phyloP scores from a whole-genome alignment of 2,888 invertebrate species.

The Hololepta plana region DNA sequence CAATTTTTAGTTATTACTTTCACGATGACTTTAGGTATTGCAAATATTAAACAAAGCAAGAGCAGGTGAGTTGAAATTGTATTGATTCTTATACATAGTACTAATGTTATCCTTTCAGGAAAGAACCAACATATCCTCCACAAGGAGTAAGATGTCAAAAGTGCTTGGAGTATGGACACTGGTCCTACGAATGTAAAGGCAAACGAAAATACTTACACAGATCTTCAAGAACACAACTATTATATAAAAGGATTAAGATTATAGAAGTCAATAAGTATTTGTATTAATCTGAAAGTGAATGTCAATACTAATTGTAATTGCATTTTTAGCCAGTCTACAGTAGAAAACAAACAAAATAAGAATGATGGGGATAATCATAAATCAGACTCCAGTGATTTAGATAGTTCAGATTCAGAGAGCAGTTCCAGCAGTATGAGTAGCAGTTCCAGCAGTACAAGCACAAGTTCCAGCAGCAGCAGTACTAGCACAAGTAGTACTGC shows the following conservation, averaged over 20 bases:
- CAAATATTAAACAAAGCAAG: too few relatives aligned
- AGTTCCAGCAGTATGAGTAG: conserved; percentile 3
- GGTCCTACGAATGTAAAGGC: conserved; percentile 86
- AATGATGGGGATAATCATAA: too few relatives aligned
- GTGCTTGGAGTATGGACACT: conserved; percentile 81
- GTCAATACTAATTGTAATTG: too few relatives aligned
- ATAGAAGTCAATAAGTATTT: conserved; percentile 22
- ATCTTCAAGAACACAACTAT: conserved; percentile 61
- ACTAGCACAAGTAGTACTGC: conserved; percentile 5
- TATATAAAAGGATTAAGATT: conserved; percentile 47
- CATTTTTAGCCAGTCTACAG: too few relatives aligned
- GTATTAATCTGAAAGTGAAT: too few relatives aligned
- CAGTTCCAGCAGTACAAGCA: conserved; percentile 2
- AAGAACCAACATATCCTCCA: conserved; percentile 44
- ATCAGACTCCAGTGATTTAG: conserved; percentile 6
- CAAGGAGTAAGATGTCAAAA: conserved; percentile 78
- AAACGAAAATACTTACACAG: conserved; percentile 77
- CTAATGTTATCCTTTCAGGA: too few relatives aligned
- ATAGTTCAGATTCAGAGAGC: conserved; percentile 5
- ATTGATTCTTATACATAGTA: too few relatives aligned
- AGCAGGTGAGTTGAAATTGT: too few relatives aligned
- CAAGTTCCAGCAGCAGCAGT: conserved; percentile 4
- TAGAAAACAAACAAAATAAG: too few relatives aligned
- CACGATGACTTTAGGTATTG: too few relatives aligned
- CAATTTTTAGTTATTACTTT: too few relatives aligned